Base-by-base conservation (phyloP, 1,140 invertebrate genomes). In the Drosophila varians region DNA sequence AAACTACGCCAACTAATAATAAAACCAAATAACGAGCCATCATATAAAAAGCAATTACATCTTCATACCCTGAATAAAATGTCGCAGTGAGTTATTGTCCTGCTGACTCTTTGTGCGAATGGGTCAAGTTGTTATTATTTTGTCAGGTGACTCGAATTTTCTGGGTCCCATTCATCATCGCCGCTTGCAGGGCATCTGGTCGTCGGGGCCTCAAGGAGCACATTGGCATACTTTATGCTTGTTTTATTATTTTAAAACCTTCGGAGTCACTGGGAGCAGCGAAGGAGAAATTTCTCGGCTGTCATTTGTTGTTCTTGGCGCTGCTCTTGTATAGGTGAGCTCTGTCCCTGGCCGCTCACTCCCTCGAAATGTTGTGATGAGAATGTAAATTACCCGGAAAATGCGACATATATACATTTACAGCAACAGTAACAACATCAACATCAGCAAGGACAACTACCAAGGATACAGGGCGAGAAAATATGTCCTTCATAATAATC, bases 371-470 rank as follows among this genome's bases (percentile, higher is more conserved):
- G 47, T 65, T 86, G 80, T 79, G 80, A 86, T 79, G 80, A 70
- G 75, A 84, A 84, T 84, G 80, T 84, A 84, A 84, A 84, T 84
- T 84, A 79, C 80, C 76, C 75, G 80, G 80, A 84, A 84, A 84
- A 84, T 84, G 72, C 72, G 80, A 86, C 75, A 79, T 86, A 79
- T 79, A 84, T 74, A 79, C 54, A 58, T 55, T 72, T 42, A 69
- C 34, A 54, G 45, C 68, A 58, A 60, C 55, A 75, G 38, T 28
- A 77, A 51, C 62, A 68, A 21, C 21, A 61, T 25, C 28, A 12
- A 12, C 64, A n/a, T 52, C 54, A 16, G 38, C 71, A 82, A 82
- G 73, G 70, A 57, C 68, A 79, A 79, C 71, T 75, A 69, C 40
- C 60, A 46, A 31, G 47, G 31, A 4, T 31, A 66, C 45, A 65